A percentile compares a stretch with the other conserved stretches of the same genome.
These are phyloP conservation scores for Muscidifurax raptorellus DNA, from an alignment of 1,140 invertebrate genomes.

Conservation along the genomic window DNA sequence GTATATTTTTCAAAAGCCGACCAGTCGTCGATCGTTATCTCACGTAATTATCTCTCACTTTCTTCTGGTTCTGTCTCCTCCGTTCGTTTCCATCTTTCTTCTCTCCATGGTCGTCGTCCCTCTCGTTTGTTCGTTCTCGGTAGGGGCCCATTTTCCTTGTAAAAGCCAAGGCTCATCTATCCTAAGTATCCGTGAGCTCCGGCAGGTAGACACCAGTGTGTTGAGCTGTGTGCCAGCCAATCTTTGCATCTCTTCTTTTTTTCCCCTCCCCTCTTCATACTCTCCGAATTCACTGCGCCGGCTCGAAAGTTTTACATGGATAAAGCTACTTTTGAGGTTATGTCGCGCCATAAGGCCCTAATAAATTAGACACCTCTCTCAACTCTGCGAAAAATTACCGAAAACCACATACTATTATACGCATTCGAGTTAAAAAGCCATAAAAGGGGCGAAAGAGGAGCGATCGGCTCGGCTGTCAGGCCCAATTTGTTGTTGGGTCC, in stretches of 20 bases:
- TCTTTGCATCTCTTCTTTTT: not conserved
- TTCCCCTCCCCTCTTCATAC: not conserved
- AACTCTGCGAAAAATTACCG: not conserved
- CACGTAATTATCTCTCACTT: conserved; percentile 1
- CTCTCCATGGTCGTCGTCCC: not conserved
- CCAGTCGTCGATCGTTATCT: not conserved
- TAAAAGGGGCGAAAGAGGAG: not conserved
- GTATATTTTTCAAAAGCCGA: not conserved
- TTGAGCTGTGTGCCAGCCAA: not conserved
- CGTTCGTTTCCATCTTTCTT: not conserved
- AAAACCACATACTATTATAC: not conserved
- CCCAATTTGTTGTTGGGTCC: conserved; percentile 64
- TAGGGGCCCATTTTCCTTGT: not conserved
- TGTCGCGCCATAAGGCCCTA: no score
- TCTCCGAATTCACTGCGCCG: no score
- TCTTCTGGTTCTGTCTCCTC: not conserved
- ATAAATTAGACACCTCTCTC: no score
- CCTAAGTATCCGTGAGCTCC: not conserved
- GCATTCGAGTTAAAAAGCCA: no score
- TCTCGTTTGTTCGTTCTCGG: not conserved
- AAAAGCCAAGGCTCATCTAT: not conserved
- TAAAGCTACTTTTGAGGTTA: not conserved
- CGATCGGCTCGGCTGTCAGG: conserved; percentile 60
- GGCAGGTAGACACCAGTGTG: not conserved
- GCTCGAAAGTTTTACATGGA: not conserved